Evolutionary conservation across 2,888 invertebrate species (phyloP).

Genomic region (Volucella bombylans): DNA sequence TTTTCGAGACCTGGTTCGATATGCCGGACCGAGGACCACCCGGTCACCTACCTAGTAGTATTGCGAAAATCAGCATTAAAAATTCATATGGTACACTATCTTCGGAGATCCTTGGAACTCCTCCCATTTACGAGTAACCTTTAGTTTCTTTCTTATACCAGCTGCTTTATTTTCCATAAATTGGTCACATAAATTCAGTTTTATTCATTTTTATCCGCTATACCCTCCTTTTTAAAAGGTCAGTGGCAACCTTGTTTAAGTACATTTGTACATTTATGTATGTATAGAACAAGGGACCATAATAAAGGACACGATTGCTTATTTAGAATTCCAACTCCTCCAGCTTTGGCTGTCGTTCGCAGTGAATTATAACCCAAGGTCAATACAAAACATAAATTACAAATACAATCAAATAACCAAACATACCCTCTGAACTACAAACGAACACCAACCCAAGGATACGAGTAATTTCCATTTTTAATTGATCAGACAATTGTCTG

Average conservation of each 20-base stretch:
- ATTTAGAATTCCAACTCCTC: too few species aligned
- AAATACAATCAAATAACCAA: conserved; percentile 3
- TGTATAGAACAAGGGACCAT: not conserved
- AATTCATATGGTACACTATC: too few species aligned
- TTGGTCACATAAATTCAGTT: too few species aligned
- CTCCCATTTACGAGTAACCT: too few species aligned
- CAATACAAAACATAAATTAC: conserved; percentile 40
- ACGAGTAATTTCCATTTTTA: conserved; percentile 17
- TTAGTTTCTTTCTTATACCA: too few species aligned
- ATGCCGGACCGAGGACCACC: too few species aligned
- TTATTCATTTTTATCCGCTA: too few species aligned
- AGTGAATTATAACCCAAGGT: conserved; percentile 53
- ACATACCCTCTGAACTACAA: not conserved
- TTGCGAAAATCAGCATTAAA: too few species aligned
- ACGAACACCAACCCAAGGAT: not conserved
- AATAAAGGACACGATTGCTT: not conserved
- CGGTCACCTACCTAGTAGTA: too few species aligned
- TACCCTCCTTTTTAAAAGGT: not conserved
- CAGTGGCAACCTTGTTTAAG: not conserved
- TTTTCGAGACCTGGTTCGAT: too few species aligned
- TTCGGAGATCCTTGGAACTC: too few species aligned
- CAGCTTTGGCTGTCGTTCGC: not conserved
- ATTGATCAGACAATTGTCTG: conserved; percentile 44
- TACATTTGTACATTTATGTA: not conserved
- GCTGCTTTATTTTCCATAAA: too few species aligned